phyloP scores from a whole-genome alignment of 2,888 invertebrate species.

The Parochlus steinenii region DNA sequence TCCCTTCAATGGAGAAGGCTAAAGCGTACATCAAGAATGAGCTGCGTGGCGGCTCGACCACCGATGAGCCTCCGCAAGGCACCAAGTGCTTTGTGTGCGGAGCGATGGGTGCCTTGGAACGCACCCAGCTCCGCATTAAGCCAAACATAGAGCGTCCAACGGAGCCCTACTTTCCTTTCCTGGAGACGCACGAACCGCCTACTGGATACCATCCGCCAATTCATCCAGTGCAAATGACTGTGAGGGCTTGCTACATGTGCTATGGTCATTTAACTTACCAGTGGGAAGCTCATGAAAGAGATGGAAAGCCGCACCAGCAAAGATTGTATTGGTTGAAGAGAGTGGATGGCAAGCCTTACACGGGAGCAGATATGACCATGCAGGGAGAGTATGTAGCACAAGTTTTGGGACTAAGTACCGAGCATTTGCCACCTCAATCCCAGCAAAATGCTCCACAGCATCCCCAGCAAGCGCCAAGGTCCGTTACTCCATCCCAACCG shows the following conservation, averaged over 20 bases:
- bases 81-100: slow-evolving; percentile 56
- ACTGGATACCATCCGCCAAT: slow-evolving; percentile 43
- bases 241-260: slow-evolving; percentile 71
- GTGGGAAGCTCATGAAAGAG: slow-evolving; percentile 81
- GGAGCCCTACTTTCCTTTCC: slow-evolving; percentile 81
- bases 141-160: slow-evolving; percentile 48
- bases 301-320: slow-evolving; percentile 69
- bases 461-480: slow-evolving; percentile 21
- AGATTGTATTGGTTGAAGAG: slow-evolving; percentile 86
- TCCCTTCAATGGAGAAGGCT: slow-evolving; percentile 40
- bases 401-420: slow-evolving; percentile 57
- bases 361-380: slow-evolving; percentile 74
- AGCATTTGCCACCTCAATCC: slow-evolving; percentile 27
- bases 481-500: too few relatives aligned
- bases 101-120: slow-evolving; percentile 44
- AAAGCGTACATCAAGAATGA: slow-evolving; percentile 58
- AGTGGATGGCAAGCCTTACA: slow-evolving; percentile 77
- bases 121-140: slow-evolving; percentile 44
- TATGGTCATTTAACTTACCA: slow-evolving; percentile 73
- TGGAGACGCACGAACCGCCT: slow-evolving; percentile 78
- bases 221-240: slow-evolving; percentile 31
- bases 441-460: slow-evolving; percentile 20
- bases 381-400: slow-evolving; percentile 89
- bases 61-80: slow-evolving; percentile 13
- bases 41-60: slow-evolving; percentile 34